These are phyloP conservation scores for Akabosia matsudoensis DNA, from an alignment of 1,140 invertebrate genomes.

Conservation along the genomic window DNA sequence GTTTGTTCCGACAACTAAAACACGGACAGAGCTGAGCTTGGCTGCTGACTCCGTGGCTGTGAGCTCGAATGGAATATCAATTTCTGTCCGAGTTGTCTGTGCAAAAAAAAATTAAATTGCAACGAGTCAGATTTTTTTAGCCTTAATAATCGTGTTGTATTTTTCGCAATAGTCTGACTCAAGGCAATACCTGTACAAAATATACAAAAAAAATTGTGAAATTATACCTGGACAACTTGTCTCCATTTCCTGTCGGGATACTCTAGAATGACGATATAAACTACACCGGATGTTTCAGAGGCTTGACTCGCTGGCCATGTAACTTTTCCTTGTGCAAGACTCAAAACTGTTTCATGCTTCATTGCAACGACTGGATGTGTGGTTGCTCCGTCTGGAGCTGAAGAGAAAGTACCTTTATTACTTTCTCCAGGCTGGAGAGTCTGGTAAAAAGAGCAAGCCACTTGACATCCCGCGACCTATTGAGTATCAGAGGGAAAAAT, in stretches of 20 bases:
- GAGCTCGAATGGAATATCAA: background rate
- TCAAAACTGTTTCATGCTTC: slow-evolving; percentile 62
- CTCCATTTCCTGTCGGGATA: slow-evolving; percentile 58
- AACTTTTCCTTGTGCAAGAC: slow-evolving; percentile 49
- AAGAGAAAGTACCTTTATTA: background rate
- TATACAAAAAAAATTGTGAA: background rate
- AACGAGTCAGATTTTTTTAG: background rate
- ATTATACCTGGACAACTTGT: slow-evolving; percentile 55
- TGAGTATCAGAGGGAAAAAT: slow-evolving; percentile 50
- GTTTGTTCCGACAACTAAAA: background rate
- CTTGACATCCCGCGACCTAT: slow-evolving; percentile 66
- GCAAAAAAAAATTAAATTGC: background rate
- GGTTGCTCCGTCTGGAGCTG: background rate
- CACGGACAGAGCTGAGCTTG: background rate
- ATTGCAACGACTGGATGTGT: slow-evolving; percentile 61
- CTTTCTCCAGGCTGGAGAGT: slow-evolving; percentile 55
- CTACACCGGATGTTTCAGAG: slow-evolving; percentile 49
- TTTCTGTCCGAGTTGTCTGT: background rate
- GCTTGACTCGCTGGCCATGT: slow-evolving; percentile 22
- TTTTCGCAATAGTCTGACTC: no score
- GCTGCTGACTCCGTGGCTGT: background rate
- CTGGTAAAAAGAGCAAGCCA: slow-evolving; percentile 64
- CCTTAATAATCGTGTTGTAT: no score
- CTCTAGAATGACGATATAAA: slow-evolving; percentile 65
- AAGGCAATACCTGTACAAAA: no score